phyloP scores from a whole-genome alignment of 2,113 vertebrate genomes.

The Tachycineta bicolor region DNA sequence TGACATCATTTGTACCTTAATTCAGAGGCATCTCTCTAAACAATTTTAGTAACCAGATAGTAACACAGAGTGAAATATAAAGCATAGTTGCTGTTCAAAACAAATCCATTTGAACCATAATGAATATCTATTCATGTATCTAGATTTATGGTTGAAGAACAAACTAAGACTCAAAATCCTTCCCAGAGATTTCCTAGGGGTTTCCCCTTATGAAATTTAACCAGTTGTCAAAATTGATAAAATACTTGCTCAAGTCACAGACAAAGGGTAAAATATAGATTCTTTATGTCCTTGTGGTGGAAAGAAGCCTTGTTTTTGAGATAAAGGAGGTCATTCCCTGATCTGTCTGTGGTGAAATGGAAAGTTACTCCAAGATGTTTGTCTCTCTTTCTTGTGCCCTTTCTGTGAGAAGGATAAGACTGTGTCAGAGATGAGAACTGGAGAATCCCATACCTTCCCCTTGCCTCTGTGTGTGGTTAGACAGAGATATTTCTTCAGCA shows the following conservation, averaged over 20 bases:
- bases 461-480: not conserved
- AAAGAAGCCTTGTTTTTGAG: not conserved
- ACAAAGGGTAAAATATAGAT: not conserved
- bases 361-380: not conserved
- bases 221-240: not conserved
- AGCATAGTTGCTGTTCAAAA: not conserved
- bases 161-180: not conserved
- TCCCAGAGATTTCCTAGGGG: not conserved
- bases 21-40: accelerated
- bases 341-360: not conserved
- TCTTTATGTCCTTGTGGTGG: not conserved
- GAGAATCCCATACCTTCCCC: not conserved
- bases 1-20: not conserved
- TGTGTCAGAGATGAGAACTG: not conserved
- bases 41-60: not conserved
- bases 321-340: not conserved
- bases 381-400: not conserved
- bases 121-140: not conserved
- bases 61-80: not conserved
- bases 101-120: not conserved
- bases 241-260: not conserved
- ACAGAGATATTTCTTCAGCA: not conserved
- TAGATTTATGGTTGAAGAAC: not conserved
- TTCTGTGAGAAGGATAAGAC: not conserved
- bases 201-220: not conserved